Evolutionary conservation across 2,888 invertebrate species (phyloP).

Genomic region (Catocala nupta): DNA sequence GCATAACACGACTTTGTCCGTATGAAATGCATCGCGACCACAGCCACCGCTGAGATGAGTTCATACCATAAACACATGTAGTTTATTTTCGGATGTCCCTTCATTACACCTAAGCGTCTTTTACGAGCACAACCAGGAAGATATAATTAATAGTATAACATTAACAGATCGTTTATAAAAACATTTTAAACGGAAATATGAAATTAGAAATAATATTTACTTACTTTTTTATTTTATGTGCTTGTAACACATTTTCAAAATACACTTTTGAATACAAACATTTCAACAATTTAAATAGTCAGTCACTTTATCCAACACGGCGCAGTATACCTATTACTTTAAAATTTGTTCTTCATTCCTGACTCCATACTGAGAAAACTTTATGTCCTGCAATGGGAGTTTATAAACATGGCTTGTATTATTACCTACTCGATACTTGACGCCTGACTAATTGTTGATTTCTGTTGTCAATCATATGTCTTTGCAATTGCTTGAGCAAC

Average conservation of each 20-base stretch:
- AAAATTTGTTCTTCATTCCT: too few species aligned
- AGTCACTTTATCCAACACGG: not conserved
- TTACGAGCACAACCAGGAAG: conserved; percentile 76
- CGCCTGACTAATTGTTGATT: too few species aligned
- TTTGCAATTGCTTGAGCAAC: too few species aligned
- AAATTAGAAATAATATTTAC: conserved; percentile 63
- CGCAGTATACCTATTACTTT: too few species aligned
- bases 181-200: conserved; percentile 70
- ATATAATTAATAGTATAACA: conserved; percentile 79
- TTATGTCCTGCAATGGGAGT: too few species aligned
- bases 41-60: conserved; percentile 41
- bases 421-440: too few species aligned
- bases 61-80: conserved; percentile 71
- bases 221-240: conserved; percentile 58
- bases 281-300: conserved; percentile 24
- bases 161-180: conserved; percentile 74
- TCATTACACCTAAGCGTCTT: conserved; percentile 62
- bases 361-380: too few species aligned
- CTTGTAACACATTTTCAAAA: conserved; percentile 52
- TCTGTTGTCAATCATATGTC: too few species aligned
- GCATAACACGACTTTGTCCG: conserved; percentile 43
- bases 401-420: too few species aligned
- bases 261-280: conserved; percentile 23
- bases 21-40: conserved; percentile 48
- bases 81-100: conserved; percentile 77